A percentile compares a stretch with the other conserved stretches of the same genome.
These are phyloP conservation scores for Drosophila neoperkinsi DNA, from an alignment of 2,888 invertebrate species.

Conservation along the genomic window DNA sequence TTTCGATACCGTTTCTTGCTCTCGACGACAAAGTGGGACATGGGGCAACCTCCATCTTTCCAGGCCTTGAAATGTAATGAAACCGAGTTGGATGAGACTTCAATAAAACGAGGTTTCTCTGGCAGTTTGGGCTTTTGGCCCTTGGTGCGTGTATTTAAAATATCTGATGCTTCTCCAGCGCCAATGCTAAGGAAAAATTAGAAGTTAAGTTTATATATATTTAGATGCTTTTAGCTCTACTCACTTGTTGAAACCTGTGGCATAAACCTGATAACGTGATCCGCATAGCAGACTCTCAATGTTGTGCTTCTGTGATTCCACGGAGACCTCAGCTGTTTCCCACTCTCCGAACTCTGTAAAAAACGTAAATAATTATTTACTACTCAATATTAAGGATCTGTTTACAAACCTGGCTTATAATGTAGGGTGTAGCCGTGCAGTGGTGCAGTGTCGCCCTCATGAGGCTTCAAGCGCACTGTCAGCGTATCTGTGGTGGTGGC, in stretches of 20 bases:
- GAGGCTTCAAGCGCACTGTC: slow-evolving; percentile 90
- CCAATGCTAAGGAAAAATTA: slow-evolving; percentile 89
- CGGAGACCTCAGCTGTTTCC: slow-evolving; percentile 93
- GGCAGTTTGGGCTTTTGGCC: slow-evolving; percentile 97
- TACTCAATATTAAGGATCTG: background rate
- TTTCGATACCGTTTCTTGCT: slow-evolving; percentile 93
- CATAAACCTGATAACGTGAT: slow-evolving; percentile 96
- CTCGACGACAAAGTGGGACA: slow-evolving; percentile 97
- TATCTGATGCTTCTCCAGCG: slow-evolving; percentile 95
- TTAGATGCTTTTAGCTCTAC: slow-evolving; percentile 27
- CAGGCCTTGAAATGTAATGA: slow-evolving; percentile 96
- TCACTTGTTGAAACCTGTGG: slow-evolving; percentile 96
- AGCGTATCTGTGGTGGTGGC: slow-evolving; percentile 91
- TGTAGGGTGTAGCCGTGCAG: slow-evolving; percentile 96
- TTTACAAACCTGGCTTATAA: slow-evolving; percentile 89
- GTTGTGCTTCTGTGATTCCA: slow-evolving; percentile 92
- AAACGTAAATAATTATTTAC: background rate
- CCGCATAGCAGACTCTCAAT: slow-evolving; percentile 96
- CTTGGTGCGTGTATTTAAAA: slow-evolving; percentile 94
- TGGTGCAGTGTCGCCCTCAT: slow-evolving; percentile 93
- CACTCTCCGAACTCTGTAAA: slow-evolving; percentile 94
- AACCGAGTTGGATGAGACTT: slow-evolving; percentile 96
- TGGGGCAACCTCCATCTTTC: slow-evolving; percentile 97
- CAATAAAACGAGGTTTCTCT: slow-evolving; percentile 95
- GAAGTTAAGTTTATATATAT: fast-evolving